Conservation (phyloP, 2,797 vertebrate species). For the Sebastes oblongus region DNA sequence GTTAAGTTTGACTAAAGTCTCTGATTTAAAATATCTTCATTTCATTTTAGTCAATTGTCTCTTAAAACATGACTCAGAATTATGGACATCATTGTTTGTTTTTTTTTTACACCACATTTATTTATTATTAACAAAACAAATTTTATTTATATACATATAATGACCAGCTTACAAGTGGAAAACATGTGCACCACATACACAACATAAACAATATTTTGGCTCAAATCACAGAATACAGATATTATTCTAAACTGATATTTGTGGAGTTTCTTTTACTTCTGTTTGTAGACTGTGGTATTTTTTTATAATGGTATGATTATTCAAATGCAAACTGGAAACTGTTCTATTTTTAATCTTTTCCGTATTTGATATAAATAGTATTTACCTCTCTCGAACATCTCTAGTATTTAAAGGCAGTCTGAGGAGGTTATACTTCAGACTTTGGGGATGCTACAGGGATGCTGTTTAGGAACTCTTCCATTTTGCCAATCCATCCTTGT, state of each 20-base stretch:
- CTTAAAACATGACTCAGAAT: constrained; percentile 1
- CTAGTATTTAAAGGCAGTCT: background rate
- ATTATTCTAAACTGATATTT: background rate
- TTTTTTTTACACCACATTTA: constrained; percentile 46
- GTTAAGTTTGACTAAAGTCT: background rate
- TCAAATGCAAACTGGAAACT: background rate
- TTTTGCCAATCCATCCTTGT: constrained; percentile 67
- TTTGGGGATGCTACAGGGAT: background rate
- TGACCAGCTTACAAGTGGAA: background rate
- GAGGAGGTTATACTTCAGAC: background rate
- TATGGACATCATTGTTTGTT: background rate
- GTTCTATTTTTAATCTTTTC: background rate
- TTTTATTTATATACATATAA: background rate
- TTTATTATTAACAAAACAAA: constrained; percentile 51
- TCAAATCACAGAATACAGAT: constrained; percentile 33
- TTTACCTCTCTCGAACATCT: too few relatives aligned
- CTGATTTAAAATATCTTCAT: background rate
- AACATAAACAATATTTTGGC: constrained; percentile 12
- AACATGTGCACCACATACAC: background rate
- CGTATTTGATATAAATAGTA: background rate
- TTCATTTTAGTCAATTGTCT: background rate
- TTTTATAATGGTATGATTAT: background rate
- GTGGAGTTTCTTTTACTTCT: background rate
- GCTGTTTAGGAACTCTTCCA: constrained; percentile 78
- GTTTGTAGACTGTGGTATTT: background rate